Evolutionary conservation across 1,140 invertebrate species (phyloP).

Genomic region (Papilio dardanus): DNA sequence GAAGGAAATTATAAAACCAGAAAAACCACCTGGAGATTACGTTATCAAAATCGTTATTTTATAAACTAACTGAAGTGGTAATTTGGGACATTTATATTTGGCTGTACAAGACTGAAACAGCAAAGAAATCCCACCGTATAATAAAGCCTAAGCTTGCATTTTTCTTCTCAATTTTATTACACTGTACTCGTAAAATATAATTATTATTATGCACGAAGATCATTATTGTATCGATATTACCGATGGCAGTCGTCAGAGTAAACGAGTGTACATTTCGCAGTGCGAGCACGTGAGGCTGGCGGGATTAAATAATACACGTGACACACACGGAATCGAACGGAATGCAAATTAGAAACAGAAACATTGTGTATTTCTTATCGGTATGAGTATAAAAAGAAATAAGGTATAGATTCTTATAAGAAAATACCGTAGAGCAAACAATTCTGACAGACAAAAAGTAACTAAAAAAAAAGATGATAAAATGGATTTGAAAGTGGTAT

Average conservation of each 20-base stretch:
- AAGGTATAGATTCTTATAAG: not conserved
- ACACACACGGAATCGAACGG: not conserved
- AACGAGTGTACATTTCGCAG: constrained; percentile 10
- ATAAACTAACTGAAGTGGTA: too few relatives aligned
- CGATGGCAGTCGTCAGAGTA: not conserved
- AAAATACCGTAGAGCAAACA: too few relatives aligned
- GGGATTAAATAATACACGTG: constrained; percentile 20
- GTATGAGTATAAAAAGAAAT: not conserved
- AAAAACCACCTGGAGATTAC: not conserved
- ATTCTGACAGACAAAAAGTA: not conserved
- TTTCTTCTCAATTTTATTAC: too few relatives aligned
- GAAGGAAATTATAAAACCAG: not conserved
- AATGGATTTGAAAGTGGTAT: not conserved
- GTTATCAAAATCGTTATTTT: constrained; percentile 15
- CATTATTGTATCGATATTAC: not conserved
- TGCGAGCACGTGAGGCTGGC: not conserved
- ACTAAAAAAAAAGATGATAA: not conserved
- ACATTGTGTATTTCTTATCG: not conserved
- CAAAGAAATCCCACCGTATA: too few relatives aligned
- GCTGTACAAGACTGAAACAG: too few relatives aligned
- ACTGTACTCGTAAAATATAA: too few relatives aligned
- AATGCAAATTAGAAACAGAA: not conserved
- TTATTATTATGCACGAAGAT: not conserved
- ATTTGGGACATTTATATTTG: too few relatives aligned
- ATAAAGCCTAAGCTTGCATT: too few relatives aligned